A percentile compares a stretch with the other conserved stretches of the same genome.
phyloP scores from a whole-genome alignment of 2,113 vertebrate genomes.

The Mesembrinibis cayennensis region DNA sequence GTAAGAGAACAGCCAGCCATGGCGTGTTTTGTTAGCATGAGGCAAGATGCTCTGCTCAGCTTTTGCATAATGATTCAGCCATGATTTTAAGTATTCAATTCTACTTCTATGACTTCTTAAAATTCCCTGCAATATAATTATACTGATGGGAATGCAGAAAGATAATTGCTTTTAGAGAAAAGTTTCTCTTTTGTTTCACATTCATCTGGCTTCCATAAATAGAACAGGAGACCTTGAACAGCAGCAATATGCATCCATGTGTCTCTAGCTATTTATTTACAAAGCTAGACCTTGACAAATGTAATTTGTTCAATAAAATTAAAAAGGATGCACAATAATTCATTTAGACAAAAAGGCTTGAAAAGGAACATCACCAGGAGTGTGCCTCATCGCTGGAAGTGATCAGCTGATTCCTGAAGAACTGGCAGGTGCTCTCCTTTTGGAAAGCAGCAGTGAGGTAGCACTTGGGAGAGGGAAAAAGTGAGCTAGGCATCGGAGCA shows the following conservation, averaged over 20 bases:
- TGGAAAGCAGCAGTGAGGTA: constrained; percentile 77
- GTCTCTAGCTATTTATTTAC: constrained; percentile 87
- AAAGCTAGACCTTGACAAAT: constrained; percentile 83
- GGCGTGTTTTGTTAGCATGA: constrained; percentile 7
- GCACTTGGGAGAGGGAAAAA: constrained; percentile 50
- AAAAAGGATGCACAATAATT: constrained; percentile 82
- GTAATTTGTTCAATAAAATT: constrained; percentile 85
- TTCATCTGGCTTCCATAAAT: constrained; percentile 82
- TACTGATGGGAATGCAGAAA: constrained; percentile 81
- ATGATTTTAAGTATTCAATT: constrained; percentile 81
- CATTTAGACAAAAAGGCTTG: constrained; percentile 79
- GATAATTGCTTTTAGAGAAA: constrained; percentile 85
- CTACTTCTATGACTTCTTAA: constrained; percentile 79
- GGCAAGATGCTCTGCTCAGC: constrained; percentile 58
- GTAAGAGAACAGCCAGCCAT: background rate
- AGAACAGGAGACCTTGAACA: constrained; percentile 81
- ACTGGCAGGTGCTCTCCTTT: constrained; percentile 82
- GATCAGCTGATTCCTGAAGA: constrained; percentile 80
- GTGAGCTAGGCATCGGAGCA: constrained; percentile 72
- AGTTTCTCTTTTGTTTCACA: constrained; percentile 83
- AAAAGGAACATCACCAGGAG: constrained; percentile 70
- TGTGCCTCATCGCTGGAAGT: constrained; percentile 70
- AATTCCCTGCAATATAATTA: constrained; percentile 84
- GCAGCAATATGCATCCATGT: constrained; percentile 78
- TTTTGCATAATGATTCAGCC: constrained; percentile 73